A percentile compares a stretch with the other conserved stretches of the same genome.
Conservation (phyloP, 2,888 invertebrate genomes). For the Drosophila falleni region DNA sequence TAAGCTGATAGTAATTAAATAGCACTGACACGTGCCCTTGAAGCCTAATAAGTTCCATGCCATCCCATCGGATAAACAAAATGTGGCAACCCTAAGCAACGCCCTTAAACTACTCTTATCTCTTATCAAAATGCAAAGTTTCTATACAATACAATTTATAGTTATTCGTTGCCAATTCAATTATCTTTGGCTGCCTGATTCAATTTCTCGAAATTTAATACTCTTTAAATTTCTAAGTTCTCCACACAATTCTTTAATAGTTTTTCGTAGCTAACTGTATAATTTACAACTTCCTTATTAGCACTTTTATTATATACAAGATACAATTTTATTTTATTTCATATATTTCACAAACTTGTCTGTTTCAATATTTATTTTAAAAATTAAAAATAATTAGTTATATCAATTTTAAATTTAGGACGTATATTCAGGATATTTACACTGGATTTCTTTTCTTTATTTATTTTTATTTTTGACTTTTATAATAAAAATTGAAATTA, state of each 20-base stretch:
- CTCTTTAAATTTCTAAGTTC: not conserved
- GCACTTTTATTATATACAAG: too few species aligned
- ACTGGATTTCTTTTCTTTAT: too few species aligned
- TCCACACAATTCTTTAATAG: not conserved
- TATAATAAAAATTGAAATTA: too few species aligned
- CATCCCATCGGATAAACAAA: not conserved
- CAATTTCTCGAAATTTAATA: not conserved
- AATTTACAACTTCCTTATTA: too few species aligned
- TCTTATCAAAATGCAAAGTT: not conserved
- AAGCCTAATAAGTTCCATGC: constrained; percentile 19
- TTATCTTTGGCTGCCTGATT: not conserved
- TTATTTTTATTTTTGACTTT: too few species aligned
- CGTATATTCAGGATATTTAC: too few species aligned
- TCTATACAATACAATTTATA: not conserved
- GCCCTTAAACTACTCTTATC: constrained; percentile 1
- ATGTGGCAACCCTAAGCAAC: not conserved
- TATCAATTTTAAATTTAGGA: too few species aligned
- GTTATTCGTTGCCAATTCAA: not conserved
- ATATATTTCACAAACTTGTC: too few species aligned
- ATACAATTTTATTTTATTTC: too few species aligned
- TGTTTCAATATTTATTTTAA: too few species aligned
- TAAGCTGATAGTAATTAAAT: constrained; percentile 75
- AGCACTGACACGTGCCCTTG: constrained; percentile 63
- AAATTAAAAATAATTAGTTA: too few species aligned
- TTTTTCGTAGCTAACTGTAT: not conserved